Conservation (phyloP, 2,888 invertebrate genomes). For the Allophyes oxyacanthae region DNA sequence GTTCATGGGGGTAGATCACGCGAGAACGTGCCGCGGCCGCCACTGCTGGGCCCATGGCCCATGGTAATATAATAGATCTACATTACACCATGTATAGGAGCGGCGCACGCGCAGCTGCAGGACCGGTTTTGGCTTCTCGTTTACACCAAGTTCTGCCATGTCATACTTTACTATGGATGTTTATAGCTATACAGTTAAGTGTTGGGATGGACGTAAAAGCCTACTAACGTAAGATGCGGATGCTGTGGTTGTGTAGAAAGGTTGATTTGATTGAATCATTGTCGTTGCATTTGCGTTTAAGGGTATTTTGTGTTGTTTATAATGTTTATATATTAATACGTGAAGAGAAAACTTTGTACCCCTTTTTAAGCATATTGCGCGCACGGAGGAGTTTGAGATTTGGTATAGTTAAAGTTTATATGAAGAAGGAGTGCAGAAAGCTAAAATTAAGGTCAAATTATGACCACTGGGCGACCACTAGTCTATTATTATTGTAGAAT, state of each 20-base stretch:
- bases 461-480: too few species aligned
- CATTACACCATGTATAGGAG: slow-evolving; percentile 59
- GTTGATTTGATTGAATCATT: slow-evolving; percentile 26
- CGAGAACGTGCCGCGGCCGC: slow-evolving; percentile 60
- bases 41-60: slow-evolving; percentile 23
- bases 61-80: slow-evolving; percentile 47
- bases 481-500: too few species aligned
- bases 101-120: slow-evolving; percentile 84
- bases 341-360: too few species aligned
- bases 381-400: too few species aligned
- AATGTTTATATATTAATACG: too few species aligned
- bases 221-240: slow-evolving; percentile 25
- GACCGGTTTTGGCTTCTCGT: slow-evolving; percentile 84
- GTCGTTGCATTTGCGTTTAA: not conserved
- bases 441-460: too few species aligned
- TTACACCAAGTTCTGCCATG: slow-evolving; percentile 72
- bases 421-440: too few species aligned
- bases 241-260: slow-evolving; percentile 30
- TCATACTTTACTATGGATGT: slow-evolving; percentile 64
- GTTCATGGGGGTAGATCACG: slow-evolving; percentile 69
- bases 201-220: slow-evolving; percentile 45
- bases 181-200: slow-evolving; percentile 50
- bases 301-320: too few species aligned
- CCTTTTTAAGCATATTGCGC: too few species aligned
- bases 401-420: too few species aligned